Evolutionary conservation across 2,888 invertebrate genomes (phyloP).

Genomic region (Petrolisthes manimaculis): DNA sequence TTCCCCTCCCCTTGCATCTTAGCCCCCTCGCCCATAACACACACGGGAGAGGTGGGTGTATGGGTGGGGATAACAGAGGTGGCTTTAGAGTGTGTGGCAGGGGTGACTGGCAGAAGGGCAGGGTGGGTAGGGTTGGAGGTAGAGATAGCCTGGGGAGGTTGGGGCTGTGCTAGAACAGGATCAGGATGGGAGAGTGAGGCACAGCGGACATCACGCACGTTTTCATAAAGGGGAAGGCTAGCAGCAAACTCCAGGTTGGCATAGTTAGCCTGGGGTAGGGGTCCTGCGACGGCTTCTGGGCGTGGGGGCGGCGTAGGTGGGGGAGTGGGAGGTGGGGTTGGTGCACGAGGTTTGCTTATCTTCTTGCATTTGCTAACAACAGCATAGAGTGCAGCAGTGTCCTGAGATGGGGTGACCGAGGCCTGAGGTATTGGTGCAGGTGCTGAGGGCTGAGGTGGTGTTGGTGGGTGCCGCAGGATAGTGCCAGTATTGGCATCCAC

Average conservation of each 20-base stretch:
- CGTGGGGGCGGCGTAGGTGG: slow-evolving; percentile 56
- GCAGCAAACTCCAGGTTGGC: slow-evolving; percentile 50
- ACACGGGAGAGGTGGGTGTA: slow-evolving; percentile 45
- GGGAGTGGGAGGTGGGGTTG: slow-evolving; percentile 59
- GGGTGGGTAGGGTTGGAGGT: slow-evolving; percentile 7
- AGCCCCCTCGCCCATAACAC: neutral
- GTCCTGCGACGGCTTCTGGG: slow-evolving; percentile 14
- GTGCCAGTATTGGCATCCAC: slow-evolving; percentile 64
- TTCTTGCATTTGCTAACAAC: slow-evolving; percentile 59
- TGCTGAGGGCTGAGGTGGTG: slow-evolving; percentile 30
- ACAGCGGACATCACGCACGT: slow-evolving; percentile 40
- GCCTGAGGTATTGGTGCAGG: slow-evolving; percentile 2
- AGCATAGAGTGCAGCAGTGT: slow-evolving; percentile 53
- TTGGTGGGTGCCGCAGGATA: slow-evolving; percentile 49
- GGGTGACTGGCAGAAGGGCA: neutral
- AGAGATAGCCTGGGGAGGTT: neutral
- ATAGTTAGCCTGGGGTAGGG: slow-evolving; percentile 40
- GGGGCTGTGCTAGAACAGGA: slow-evolving; percentile 27
- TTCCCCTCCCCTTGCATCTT: neutral
- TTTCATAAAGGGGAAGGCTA: slow-evolving; percentile 49
- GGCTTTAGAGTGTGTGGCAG: neutral
- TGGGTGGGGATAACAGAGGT: slow-evolving; percentile 12
- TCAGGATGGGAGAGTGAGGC: slow-evolving; percentile 16
- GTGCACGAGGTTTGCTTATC: slow-evolving; percentile 55
- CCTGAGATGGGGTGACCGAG: slow-evolving; percentile 26